Percentiles rank a stretch among this genome's conserved stretches.
These are phyloP conservation scores for Elaphurus davidianus DNA, from an alignment of 2,113 vertebrate genomes.

Conservation along the genomic window DNA sequence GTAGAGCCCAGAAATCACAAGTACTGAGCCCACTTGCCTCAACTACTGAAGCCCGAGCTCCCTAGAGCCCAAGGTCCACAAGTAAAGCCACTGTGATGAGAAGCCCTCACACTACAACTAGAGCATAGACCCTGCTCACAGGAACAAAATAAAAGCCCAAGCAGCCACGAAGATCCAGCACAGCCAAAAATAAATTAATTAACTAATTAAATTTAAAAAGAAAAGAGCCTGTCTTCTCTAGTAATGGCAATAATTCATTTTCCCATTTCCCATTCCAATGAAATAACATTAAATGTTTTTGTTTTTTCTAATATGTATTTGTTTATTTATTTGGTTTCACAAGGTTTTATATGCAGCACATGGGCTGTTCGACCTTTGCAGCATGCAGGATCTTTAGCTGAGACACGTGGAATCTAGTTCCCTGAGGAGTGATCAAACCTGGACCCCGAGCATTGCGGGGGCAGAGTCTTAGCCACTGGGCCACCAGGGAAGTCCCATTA, in stretches of 20 bases:
- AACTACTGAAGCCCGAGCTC: not conserved
- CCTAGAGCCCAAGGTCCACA: not conserved
- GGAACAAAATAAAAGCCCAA: not conserved
- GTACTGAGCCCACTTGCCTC: not conserved
- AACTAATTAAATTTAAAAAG: not conserved
- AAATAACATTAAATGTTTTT: not conserved
- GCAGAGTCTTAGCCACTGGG: not conserved
- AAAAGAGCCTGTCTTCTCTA: not conserved
- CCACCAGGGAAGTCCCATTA: not conserved
- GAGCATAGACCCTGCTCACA: not conserved
- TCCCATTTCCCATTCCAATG: not conserved
- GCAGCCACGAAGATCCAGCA: not conserved
- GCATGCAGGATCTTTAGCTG: not conserved
- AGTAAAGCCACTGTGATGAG: not conserved
- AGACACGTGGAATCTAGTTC: not conserved
- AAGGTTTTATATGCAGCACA: not conserved
- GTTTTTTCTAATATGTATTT: not conserved
- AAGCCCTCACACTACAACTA: not conserved
- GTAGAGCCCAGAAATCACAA: not conserved
- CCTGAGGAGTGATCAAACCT: not conserved
- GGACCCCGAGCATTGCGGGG: accelerated
- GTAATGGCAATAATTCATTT: not conserved
- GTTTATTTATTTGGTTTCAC: not conserved
- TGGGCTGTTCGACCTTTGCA: not conserved
- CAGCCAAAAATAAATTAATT: not conserved